phyloP scores from a whole-genome alignment of 2,113 vertebrate species.

The Odocoileus hemionus region DNA sequence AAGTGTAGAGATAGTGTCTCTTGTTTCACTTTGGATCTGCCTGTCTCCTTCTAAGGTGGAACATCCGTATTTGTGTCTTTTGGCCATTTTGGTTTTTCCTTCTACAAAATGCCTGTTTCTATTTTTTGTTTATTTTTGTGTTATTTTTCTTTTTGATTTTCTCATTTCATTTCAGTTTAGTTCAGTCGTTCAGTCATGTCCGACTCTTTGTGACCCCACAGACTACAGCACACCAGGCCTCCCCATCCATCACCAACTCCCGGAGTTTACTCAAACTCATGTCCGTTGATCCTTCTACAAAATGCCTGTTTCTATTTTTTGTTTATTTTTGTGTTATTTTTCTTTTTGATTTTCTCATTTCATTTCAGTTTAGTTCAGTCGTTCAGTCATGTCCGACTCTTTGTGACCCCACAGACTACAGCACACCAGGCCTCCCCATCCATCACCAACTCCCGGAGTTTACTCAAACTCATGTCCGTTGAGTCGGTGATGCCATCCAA shows the following conservation, averaged over 20 bases:
- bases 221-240: neutral
- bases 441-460: neutral
- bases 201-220: rapidly evolving
- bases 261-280: neutral
- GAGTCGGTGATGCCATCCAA: neutral
- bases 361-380: neutral
- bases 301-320: neutral
- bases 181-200: neutral
- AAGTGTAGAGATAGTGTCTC: neutral
- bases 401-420: rapidly evolving
- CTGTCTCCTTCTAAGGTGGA: neutral
- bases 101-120: neutral
- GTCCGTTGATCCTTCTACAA: neutral
- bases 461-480: neutral
- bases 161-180: neutral
- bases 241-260: neutral
- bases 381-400: rapidly evolving
- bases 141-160: neutral
- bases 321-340: neutral
- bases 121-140: neutral
- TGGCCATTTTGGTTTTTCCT: neutral
- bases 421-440: neutral
- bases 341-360: neutral
- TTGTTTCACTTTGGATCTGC: neutral
- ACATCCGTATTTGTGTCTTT: neutral